Evolutionary conservation across 2,113 vertebrate genomes (phyloP).

Genomic region (Tachuris rubrigastra): DNA sequence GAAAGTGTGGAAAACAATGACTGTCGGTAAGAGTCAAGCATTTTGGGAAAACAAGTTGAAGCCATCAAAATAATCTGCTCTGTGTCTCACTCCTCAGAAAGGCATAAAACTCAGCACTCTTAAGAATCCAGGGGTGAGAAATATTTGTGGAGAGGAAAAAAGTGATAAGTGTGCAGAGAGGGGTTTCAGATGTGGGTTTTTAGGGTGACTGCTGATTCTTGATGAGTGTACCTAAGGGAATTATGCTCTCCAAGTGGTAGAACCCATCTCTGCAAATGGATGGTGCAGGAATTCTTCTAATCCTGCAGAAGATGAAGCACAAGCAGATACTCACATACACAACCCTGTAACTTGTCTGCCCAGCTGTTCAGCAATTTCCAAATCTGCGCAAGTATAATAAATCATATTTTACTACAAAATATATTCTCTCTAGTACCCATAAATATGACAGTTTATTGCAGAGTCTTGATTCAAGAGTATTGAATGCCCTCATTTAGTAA

Average conservation of each 20-base stretch:
- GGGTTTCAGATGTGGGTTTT: background rate
- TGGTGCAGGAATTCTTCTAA: background rate
- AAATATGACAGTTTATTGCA: conserved; percentile 27
- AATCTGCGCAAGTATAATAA: conserved; percentile 43
- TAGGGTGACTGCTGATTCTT: background rate
- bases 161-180: background rate
- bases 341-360: background rate
- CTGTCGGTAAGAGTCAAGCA: background rate
- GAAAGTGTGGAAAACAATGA: background rate
- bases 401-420: conserved; percentile 44
- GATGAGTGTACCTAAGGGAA: background rate
- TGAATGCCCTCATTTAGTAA: conserved; percentile 30
- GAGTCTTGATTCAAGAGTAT: conserved; percentile 53
- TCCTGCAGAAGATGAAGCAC: background rate
- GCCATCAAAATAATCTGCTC: background rate
- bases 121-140: background rate
- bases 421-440: conserved; percentile 25
- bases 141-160: background rate
- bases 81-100: background rate
- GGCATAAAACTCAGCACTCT: background rate
- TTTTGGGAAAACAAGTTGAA: background rate
- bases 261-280: background rate
- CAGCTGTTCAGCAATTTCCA: conserved; percentile 43
- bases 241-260: background rate
- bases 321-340: background rate